Base-by-base conservation (phyloP, 2,797 vertebrate species). In the Acipenser oxyrinchus region DNA sequence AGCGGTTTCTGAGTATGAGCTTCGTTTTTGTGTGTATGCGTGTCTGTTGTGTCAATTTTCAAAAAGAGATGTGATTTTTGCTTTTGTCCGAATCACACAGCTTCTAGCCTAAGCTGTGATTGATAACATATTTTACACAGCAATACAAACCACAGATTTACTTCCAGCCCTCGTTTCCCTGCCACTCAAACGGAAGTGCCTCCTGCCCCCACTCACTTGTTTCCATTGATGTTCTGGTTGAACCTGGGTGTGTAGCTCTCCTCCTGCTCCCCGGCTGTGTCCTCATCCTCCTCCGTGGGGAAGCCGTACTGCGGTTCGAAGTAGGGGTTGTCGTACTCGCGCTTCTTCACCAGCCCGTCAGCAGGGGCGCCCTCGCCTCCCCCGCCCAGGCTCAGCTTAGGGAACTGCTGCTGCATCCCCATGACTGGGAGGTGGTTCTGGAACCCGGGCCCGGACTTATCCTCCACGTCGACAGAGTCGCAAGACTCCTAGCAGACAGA, bases 171-270 rank as follows among this genome's bases (percentile, higher is more conserved):
- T 23, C 23, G 23, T 23, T 23, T 23, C 23, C 23, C 23, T 23
- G 23, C 23, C 23, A 37, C 37, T 37, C 37, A 37, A 37, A 37
- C n/a, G 37, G 37, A 37, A 37, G 37, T 37, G 37, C 37, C 37
- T 4, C 37, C 37, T 37, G 4, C 4, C 5, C 37, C 37, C 37
- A 37, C 93, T 87, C 72, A 81, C 97, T 93, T 93, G 88, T 77
- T 94, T 82, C 94, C 94, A 79, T 86, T 93, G 77, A 94, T 86
- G 78, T 90, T 93, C 79, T 96, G 96, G 84, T 91, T 93, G 85
- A 98, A 97, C 76, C 88, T 89, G 67, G 95, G 97, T 53, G 95
- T 97, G 78, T 97, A 98, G 77, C 94, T 92, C 81, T 99, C 95
- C 78, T 95, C 95, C 80, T 95, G 93, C 70, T 97, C 97, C 64